Base-by-base conservation (phyloP, 2,113 vertebrate genomes). In the Quiscalus mexicanus region DNA sequence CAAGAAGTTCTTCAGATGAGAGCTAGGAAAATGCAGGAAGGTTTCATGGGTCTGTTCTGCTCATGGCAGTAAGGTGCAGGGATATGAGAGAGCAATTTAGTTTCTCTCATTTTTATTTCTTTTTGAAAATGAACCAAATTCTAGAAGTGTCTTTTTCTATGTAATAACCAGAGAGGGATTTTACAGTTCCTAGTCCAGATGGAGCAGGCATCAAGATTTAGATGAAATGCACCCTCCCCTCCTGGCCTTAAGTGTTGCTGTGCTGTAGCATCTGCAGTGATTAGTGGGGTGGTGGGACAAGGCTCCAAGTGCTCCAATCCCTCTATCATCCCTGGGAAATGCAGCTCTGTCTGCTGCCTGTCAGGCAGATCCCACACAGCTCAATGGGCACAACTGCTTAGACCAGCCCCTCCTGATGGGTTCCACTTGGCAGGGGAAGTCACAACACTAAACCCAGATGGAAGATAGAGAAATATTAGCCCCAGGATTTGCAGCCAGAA, bases 21-120 rank as follows among this genome's bases (percentile, higher is more conserved):
- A 81, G 25, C 11, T 30, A 44, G 12, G 19, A 87, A 80, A 58
- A 70, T 41, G n/a, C 27, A 35, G 25, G 55, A 55, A 9, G 17
- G 6, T 42, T 35, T 75, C 18, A 35, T 27, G 25, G 22, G 6
- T 39, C 39, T 75, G 13, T 55, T 82, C 39, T 87, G 8, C 44
- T 53, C 2, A 1, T 0, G 0, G 19, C 6, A 10, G 6, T 87
- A 47, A 55, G 52, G 44, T 73, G 41, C 35, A 69, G 28, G 12
- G 11, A 58, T 63, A 41, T 20, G 21, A 35, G 45, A 58, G 16
- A 23, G 12, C 37, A 60, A 33, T 56, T 71, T 45, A 1, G 25
- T 68, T 53, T 56, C 16, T n/a, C 11, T 31, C 4, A 41, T 52
- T 39, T 84, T 69, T 5, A 31, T 4, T 31, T 81, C 9, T 39